Base-by-base conservation (phyloP, 2,113 vertebrate genomes). In the Beaufortia kweichowensis region DNA sequence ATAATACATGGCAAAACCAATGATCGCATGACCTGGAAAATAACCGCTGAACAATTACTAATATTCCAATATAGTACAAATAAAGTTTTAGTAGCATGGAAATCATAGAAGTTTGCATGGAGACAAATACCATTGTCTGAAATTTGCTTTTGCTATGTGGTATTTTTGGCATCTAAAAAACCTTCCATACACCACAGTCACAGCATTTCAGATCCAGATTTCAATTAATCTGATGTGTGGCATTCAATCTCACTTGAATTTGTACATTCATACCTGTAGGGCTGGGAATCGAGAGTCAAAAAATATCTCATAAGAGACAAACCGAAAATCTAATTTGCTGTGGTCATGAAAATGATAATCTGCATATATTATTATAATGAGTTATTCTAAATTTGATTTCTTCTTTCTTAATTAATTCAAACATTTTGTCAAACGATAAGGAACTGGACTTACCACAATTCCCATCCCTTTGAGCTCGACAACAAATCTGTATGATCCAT, bases 1-100 rank as follows among this genome's bases (percentile, higher is more conserved):
- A 70, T 92, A 93, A 83, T 94, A 92, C 85, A 89, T 95, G 24
- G 90, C 91, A 83, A 93, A 94, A 35, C 80, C 89, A 80, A 90
- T 79, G 26, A 88, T 84, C 43, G 79, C 72, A 78, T 86, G 76
- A 11, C 82, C 92, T 89, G 21, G 6, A 79, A 23, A 74, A 65
- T 29, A 26, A 26, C 75, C 26, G 21, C 28, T 23, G 3, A 26
- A 50, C 12, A 65, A 33, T 48, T 26, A 59, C 62, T 24, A 4
- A 66, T 46, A 2, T 76, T 15, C n/a, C 31, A 62, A n/a, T 33
- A 23, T 24, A 53, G 19, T 1, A 21, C 28, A 35, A 17, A 1
- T 0, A 53, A 50, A 43, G 2, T 46, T 46, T 46, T n/a, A 53
- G 15, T n/a, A 48, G 12, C 6, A n/a, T n/a, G 19, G 48, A 53